Conservation (phyloP, 2,888 invertebrate species). For the Xestia ashworthii region DNA sequence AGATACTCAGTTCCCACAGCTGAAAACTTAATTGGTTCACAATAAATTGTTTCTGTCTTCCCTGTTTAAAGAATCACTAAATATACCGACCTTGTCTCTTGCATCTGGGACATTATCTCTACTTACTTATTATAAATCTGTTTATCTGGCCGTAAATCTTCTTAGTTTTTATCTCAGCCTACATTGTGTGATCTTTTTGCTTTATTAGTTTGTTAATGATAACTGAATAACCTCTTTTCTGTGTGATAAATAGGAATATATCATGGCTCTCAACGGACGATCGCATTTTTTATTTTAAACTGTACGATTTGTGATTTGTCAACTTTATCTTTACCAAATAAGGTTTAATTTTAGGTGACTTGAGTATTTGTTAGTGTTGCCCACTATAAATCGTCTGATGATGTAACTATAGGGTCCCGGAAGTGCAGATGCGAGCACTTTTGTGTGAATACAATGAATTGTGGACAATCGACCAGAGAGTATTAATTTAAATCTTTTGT, state of each 20-base stretch:
- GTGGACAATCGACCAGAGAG: constrained; percentile 63
- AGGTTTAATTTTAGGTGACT: constrained; percentile 28
- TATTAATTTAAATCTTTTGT: constrained; percentile 60
- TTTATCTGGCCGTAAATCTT: constrained; percentile 72
- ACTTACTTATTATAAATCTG: constrained; percentile 66
- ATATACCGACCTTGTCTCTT: constrained; percentile 53
- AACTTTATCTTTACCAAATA: neutral
- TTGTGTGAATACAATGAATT: constrained; percentile 68
- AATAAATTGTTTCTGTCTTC: constrained; percentile 39
- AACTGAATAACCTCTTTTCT: constrained; percentile 57
- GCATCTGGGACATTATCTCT: constrained; percentile 64
- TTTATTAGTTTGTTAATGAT: constrained; percentile 65
- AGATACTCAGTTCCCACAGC: constrained; percentile 26
- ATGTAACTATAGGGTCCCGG: constrained; percentile 70
- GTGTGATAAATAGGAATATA: constrained; percentile 51
- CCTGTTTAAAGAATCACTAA: constrained; percentile 32
- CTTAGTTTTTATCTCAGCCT: constrained; percentile 65
- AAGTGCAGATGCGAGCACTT: constrained; percentile 75
- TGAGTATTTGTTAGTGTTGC: constrained; percentile 8
- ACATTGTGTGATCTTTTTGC: constrained; percentile 68
- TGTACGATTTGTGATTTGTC: constrained; percentile 20
- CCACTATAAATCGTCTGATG: constrained; percentile 66
- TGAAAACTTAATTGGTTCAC: constrained; percentile 37
- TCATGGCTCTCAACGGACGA: constrained; percentile 29
- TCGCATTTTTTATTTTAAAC: constrained; percentile 26